Conservation (phyloP, 1,140 invertebrate species). For the Drosophila azteca region DNA sequence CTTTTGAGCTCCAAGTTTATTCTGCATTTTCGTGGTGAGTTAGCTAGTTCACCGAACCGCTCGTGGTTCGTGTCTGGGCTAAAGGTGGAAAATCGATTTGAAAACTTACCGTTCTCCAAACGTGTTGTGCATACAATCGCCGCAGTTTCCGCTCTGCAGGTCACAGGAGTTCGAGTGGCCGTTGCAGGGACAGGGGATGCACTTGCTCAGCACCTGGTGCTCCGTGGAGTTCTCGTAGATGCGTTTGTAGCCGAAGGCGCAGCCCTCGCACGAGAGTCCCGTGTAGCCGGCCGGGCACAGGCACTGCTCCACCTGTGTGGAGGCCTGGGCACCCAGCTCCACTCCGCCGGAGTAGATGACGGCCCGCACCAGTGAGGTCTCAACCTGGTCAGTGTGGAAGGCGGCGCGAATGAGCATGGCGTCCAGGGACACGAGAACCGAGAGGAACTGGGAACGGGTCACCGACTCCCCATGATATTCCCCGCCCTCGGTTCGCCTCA, state of each 20-base stretch:
- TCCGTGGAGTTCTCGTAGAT: slow-evolving; percentile 86
- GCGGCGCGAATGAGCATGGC: slow-evolving; percentile 94
- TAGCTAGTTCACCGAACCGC: slow-evolving; percentile 11
- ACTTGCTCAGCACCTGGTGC: slow-evolving; percentile 86
- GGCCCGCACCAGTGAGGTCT: slow-evolving; percentile 86
- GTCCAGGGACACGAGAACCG: slow-evolving; percentile 91
- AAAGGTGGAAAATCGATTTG: slow-evolving; percentile 1
- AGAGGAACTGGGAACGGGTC: slow-evolving; percentile 91
- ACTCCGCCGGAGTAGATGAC: slow-evolving; percentile 78
- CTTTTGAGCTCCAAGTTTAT: not conserved
- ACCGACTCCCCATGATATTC: slow-evolving; percentile 87
- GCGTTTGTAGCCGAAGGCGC: slow-evolving; percentile 93
- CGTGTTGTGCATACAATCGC: slow-evolving; percentile 88
- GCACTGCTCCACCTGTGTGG: slow-evolving; percentile 86
- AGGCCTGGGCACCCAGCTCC: slow-evolving; percentile 62
- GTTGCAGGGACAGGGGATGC: slow-evolving; percentile 95
- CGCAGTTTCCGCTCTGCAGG: slow-evolving; percentile 90
- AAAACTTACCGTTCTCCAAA: slow-evolving; percentile 85
- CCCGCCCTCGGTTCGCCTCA: slow-evolving; percentile 84
- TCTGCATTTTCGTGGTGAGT: slow-evolving; percentile 12
- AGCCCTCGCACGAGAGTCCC: slow-evolving; percentile 93
- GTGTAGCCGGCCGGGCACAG: slow-evolving; percentile 87
- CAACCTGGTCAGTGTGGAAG: slow-evolving; percentile 97
- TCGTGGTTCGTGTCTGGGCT: not conserved
- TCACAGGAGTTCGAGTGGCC: slow-evolving; percentile 94